Percentiles rank a stretch among this genome's conserved stretches.
phyloP scores from a whole-genome alignment of 1,140 invertebrate genomes.

The Zaprionus davidi region DNA sequence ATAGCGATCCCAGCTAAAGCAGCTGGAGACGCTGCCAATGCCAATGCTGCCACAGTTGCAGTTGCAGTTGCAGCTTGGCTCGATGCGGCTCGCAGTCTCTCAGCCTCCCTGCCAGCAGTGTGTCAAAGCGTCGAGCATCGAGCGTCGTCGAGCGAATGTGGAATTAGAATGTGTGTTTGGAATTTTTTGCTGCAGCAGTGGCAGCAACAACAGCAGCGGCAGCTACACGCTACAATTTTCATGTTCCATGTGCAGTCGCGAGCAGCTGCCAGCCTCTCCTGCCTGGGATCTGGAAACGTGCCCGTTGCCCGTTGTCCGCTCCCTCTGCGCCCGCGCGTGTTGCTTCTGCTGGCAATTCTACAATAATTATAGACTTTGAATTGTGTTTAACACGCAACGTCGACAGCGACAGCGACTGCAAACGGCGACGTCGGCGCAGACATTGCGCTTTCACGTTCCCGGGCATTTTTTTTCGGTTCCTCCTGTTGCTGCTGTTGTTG shows the following conservation, averaged over 20 bases:
- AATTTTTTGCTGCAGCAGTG: constrained; percentile 53
- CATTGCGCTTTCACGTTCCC: constrained; percentile 75
- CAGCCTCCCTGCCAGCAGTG: constrained; percentile 47
- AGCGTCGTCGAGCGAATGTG: constrained; percentile 56
- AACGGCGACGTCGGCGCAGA: constrained; percentile 40
- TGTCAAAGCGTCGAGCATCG: constrained; percentile 65
- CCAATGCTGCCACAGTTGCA: constrained; percentile 8
- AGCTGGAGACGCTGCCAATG: constrained; percentile 3
- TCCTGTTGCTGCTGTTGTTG: constrained; percentile 38
- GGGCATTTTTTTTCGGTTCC: constrained; percentile 30
- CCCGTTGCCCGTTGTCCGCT: neutral
- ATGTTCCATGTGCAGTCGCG: constrained; percentile 69
- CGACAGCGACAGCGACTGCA: constrained; percentile 52
- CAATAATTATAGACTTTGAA: constrained; percentile 84
- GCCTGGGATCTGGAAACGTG: constrained; percentile 33
- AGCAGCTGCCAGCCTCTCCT: constrained; percentile 46
- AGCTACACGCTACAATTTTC: constrained; percentile 78
- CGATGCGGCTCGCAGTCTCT: neutral
- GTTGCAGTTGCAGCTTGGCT: neutral
- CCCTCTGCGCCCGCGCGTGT: constrained; percentile 17
- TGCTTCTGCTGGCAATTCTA: constrained; percentile 81
- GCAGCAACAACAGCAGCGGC: constrained; percentile 19
- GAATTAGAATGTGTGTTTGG: constrained; percentile 83
- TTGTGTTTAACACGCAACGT: constrained; percentile 84
- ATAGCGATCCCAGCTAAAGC: constrained; percentile 43